These are phyloP conservation scores for Salvelinus namaycush DNA, from an alignment of 2,113 vertebrate genomes.

Conservation along the genomic window DNA sequence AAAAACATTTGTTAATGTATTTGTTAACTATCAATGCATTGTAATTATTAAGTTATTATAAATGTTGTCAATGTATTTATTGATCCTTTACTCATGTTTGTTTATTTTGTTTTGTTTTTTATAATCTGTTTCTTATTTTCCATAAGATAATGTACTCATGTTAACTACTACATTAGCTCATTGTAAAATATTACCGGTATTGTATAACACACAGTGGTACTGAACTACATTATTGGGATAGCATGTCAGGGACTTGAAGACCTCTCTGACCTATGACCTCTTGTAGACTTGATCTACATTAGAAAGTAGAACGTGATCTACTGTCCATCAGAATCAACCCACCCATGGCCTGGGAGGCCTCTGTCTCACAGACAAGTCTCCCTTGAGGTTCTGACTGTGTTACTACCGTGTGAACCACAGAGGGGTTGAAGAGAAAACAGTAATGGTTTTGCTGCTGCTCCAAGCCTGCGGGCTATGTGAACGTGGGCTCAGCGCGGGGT, in stretches of 20 bases:
- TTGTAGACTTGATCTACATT: constrained; percentile 33
- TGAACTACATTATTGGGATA: too few species aligned
- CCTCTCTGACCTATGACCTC: constrained; percentile 17
- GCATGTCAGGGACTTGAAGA: too few species aligned
- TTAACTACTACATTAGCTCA: too few species aligned
- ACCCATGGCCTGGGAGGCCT: constrained; percentile 31
- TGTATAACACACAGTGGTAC: too few species aligned
- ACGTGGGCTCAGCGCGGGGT: constrained; percentile 51
- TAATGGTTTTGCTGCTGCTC: constrained; percentile 50
- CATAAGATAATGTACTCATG: too few species aligned
- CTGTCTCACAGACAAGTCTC: constrained; percentile 43
- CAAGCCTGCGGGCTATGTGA: constrained; percentile 50
- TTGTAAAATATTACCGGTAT: too few species aligned
- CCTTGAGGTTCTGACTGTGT: constrained; percentile 52
- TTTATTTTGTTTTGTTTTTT: constrained; percentile 9
- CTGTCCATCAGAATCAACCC: too few species aligned
- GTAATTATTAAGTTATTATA: too few species aligned
- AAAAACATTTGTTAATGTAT: too few species aligned
- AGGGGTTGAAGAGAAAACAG: constrained; percentile 52
- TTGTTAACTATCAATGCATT: too few species aligned
- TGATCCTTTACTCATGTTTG: neutral
- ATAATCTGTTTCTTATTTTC: too few species aligned
- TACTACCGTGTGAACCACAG: constrained; percentile 54
- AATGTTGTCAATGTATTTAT: too few species aligned
- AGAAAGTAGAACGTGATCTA: constrained; percentile 16